Conservation (phyloP, 2,888 invertebrate species). For the Patella ulyssiponensis region DNA sequence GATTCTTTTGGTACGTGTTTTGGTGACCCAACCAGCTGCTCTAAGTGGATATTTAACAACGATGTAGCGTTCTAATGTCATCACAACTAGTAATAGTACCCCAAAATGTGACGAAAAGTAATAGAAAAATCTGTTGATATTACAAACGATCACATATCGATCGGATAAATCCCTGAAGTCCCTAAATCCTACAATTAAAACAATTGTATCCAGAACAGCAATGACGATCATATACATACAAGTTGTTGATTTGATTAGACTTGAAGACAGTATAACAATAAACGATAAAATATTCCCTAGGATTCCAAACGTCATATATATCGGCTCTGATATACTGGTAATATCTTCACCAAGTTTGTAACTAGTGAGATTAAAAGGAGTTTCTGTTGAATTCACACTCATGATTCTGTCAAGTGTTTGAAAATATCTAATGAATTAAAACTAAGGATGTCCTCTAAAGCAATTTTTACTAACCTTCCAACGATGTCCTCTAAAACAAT, state of each 20-base stretch:
- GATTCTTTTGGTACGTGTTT: conserved; percentile 15
- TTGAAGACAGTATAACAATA: conserved; percentile 24
- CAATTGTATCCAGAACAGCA: conserved; percentile 28
- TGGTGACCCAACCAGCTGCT: conserved; percentile 15
- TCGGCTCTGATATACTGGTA: conserved; percentile 23
- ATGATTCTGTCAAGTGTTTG: no score
- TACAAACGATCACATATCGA: conserved; percentile 10
- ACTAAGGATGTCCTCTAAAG: no score
- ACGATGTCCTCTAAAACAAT: no score
- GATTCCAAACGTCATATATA: conserved; percentile 25
- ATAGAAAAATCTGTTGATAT: conserved; percentile 28
- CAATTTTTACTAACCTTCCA: no score
- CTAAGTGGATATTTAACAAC: conserved; percentile 33
- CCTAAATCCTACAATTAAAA: conserved; percentile 22
- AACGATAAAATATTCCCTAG: conserved; percentile 29
- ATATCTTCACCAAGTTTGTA: conserved; percentile 8
- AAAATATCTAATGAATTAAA: no score
- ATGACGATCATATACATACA: no score
- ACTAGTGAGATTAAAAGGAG: neutral
- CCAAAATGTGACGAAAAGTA: conserved; percentile 32
- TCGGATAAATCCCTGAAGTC: neutral
- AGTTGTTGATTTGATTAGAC: conserved; percentile 22
- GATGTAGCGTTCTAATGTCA: conserved; percentile 36
- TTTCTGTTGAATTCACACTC: no score
- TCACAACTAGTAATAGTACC: conserved; percentile 28